Conservation (phyloP, 2,888 invertebrate species). For the Andrena chrysosceles region DNA sequence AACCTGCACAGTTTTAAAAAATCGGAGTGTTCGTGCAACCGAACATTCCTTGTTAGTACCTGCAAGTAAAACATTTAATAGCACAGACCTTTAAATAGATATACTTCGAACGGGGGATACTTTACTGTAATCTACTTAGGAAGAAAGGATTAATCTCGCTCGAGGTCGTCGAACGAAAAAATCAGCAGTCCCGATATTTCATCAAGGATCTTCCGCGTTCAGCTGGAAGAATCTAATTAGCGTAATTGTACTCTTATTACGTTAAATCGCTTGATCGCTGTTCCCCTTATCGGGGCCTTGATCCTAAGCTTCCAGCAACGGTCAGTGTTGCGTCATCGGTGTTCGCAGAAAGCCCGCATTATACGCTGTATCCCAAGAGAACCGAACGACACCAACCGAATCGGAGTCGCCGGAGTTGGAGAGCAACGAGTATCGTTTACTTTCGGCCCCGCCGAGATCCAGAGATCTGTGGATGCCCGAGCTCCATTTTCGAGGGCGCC, state of each 20-base stretch:
- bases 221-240: conserved; percentile 40
- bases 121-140: background rate
- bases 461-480: background rate
- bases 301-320: conserved; percentile 2
- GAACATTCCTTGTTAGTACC: no score
- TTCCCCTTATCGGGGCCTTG: conserved; percentile 24
- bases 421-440: background rate
- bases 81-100: no score
- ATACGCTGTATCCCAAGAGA: no score
- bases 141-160: background rate
- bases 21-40: no score
- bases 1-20: no score
- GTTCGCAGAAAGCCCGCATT: background rate
- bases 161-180: background rate
- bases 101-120: no score
- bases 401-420: background rate
- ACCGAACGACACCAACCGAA: background rate
- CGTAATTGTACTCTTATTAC: conserved; percentile 46
- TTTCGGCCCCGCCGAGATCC: no score
- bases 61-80: background rate
- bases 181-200: conserved; percentile 18
- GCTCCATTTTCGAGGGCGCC: conserved; percentile 29
- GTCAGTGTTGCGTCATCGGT: background rate
- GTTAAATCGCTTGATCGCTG: conserved; percentile 24
- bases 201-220: conserved; percentile 38